Evolutionary conservation across 2,888 invertebrate species (phyloP).

Genomic region (Synergus itoensis): DNA sequence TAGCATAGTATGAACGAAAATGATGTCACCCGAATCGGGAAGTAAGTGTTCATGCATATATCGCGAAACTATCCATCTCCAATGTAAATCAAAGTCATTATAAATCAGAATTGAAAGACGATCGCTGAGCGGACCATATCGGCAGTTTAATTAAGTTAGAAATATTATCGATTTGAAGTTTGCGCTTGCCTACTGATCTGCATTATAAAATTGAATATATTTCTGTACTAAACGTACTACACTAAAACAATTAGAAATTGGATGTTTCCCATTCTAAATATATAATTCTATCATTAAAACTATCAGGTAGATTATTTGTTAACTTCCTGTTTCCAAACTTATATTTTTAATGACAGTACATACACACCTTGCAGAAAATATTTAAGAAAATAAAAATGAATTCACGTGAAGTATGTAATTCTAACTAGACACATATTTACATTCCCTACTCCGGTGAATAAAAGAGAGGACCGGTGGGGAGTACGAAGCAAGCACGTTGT

Average conservation of each 20-base stretch:
- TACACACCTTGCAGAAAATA: neutral
- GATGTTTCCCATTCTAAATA: no score
- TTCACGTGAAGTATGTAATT: neutral
- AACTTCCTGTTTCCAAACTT: no score
- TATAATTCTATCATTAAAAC: no score
- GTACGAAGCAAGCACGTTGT: conserved; percentile 64
- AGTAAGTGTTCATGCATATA: conserved; percentile 1
- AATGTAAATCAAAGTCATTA: conserved; percentile 18
- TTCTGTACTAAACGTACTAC: no score
- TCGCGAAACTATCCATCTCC: neutral
- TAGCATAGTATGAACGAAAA: conserved; percentile 24
- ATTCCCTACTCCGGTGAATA: conserved; percentile 50
- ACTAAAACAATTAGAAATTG: no score
- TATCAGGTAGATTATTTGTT: no score
- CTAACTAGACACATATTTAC: conserved; percentile 44
- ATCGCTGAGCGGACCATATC: neutral
- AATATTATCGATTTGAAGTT: neutral
- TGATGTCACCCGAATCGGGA: conserved; percentile 7
- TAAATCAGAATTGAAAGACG: conserved; percentile 4
- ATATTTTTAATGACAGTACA: no score
- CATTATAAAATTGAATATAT: no score
- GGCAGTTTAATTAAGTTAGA: neutral
- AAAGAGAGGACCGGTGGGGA: conserved; percentile 62
- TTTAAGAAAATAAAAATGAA: neutral
- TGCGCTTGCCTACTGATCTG: neutral